Evolutionary conservation across 2,113 vertebrate genomes (phyloP).

Genomic region (Semnornis frantzii): DNA sequence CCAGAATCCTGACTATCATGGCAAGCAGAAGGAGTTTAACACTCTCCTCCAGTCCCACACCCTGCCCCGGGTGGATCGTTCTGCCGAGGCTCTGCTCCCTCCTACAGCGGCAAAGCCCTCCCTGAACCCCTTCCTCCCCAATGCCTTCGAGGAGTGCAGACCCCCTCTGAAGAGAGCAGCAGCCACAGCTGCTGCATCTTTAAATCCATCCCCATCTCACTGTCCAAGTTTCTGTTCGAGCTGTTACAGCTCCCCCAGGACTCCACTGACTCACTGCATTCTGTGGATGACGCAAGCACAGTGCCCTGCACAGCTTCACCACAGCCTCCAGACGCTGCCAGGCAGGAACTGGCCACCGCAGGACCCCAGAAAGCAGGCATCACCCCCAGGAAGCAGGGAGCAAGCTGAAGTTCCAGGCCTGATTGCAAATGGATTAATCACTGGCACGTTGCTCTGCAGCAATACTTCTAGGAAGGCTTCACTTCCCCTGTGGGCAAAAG

Average conservation of each 20-base stretch:
- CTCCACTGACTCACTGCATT: constrained; percentile 72
- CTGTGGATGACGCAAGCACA: constrained; percentile 75
- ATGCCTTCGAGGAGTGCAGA: background rate
- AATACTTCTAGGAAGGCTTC: constrained; percentile 7
- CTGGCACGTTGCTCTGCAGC: background rate
- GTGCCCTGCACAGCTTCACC: constrained; percentile 70
- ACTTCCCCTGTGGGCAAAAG: background rate
- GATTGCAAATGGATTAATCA: background rate
- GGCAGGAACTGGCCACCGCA: constrained; percentile 30
- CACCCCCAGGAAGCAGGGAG: background rate
- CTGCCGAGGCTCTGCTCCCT: constrained; percentile 7
- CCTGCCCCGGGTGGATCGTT: constrained; percentile 25
- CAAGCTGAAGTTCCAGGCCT: background rate
- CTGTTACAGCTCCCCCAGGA: constrained; percentile 73
- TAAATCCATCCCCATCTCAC: constrained; percentile 61
- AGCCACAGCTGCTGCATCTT: constrained; percentile 64
- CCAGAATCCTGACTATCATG: constrained; percentile 52
- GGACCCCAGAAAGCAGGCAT: background rate
- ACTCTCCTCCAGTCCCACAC: constrained; percentile 44
- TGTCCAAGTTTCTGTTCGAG: constrained; percentile 72
- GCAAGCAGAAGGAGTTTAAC: constrained; percentile 20
- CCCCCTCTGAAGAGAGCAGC: background rate
- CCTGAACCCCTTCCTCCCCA: constrained; percentile 33
- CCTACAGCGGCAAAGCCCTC: background rate
- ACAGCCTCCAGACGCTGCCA: constrained; percentile 59